These are phyloP conservation scores for Myodes glareolus DNA, from an alignment of 2,113 vertebrate species.

Conservation along the genomic window DNA sequence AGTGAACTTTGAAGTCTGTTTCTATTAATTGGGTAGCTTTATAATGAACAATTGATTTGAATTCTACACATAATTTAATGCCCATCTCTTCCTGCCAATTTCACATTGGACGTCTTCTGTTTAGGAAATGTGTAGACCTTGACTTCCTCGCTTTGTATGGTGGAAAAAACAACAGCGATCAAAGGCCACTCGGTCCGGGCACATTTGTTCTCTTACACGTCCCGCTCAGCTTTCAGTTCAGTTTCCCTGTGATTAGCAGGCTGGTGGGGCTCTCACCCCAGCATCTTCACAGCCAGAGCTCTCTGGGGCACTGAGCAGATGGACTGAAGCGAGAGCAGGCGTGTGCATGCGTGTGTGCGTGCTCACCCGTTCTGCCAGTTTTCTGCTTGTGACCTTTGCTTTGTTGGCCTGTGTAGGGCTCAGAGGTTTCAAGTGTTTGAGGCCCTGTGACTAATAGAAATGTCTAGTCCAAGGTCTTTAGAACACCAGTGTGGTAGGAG, in stretches of 20 bases:
- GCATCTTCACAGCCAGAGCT: not conserved
- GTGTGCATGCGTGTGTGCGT: not conserved
- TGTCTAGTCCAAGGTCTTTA: not conserved
- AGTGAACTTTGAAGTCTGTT: conserved; percentile 55
- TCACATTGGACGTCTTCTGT: not conserved
- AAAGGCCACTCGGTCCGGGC: not conserved
- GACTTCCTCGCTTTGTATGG: conserved; percentile 18
- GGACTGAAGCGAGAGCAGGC: not conserved
- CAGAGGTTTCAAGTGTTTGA: not conserved
- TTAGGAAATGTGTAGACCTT: not conserved
- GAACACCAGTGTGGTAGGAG: not conserved
- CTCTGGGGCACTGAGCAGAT: not conserved
- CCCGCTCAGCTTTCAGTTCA: not conserved
- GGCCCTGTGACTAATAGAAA: not conserved
- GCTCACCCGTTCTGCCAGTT: not conserved
- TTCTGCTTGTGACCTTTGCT: not conserved
- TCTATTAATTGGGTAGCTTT: conserved; percentile 34
- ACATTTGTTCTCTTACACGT: not conserved
- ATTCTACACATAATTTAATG: conserved; percentile 53
- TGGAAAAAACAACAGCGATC: not conserved
- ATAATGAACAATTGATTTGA: conserved; percentile 57
- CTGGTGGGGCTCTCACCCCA: not conserved
- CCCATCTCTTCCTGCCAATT: conserved; percentile 27
- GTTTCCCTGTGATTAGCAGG: not conserved
- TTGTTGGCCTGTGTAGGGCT: not conserved